Evolutionary conservation across 1,140 invertebrate genomes (phyloP).

Genomic region (Carposina sasakii): DNA sequence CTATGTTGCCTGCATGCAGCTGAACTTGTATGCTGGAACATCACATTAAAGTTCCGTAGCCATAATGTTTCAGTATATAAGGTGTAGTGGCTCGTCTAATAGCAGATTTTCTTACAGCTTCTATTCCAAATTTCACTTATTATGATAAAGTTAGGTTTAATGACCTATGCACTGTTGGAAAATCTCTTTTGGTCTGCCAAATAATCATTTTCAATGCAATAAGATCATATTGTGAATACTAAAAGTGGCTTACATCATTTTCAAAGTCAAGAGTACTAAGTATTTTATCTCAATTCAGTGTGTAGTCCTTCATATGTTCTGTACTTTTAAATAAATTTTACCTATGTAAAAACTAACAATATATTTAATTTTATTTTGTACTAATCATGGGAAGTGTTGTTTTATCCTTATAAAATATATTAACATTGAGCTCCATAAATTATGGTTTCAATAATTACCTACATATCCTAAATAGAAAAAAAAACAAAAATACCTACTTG

Average conservation of each 20-base stretch:
- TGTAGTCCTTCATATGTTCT: conserved; percentile 72
- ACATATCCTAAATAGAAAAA: background rate
- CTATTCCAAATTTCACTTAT: conserved; percentile 68
- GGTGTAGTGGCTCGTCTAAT: conserved; percentile 70
- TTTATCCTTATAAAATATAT: conserved; percentile 74
- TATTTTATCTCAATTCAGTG: conserved; percentile 72
- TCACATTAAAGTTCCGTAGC: conserved; percentile 66
- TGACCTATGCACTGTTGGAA: conserved; percentile 70
- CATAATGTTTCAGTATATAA: conserved; percentile 71
- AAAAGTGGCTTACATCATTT: conserved; percentile 69
- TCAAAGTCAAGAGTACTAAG: conserved; percentile 63
- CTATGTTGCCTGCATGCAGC: conserved; percentile 63
- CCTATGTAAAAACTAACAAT: conserved; percentile 73
- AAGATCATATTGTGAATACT: conserved; percentile 69
- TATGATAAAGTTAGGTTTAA: conserved; percentile 62
- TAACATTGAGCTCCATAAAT: conserved; percentile 72
- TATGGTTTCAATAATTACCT: conserved; percentile 64
- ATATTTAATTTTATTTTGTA: conserved; percentile 75
- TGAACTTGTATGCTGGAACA: conserved; percentile 69
- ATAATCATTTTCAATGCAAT: conserved; percentile 67
- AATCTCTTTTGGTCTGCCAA: conserved; percentile 72
- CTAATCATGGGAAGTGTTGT: conserved; percentile 74
- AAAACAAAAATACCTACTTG: too few species aligned
- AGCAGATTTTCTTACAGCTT: conserved; percentile 73
- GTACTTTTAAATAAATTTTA: conserved; percentile 73